These are phyloP conservation scores for Allobates femoralis DNA, from an alignment of 2,797 vertebrate species.

Conservation along the genomic window DNA sequence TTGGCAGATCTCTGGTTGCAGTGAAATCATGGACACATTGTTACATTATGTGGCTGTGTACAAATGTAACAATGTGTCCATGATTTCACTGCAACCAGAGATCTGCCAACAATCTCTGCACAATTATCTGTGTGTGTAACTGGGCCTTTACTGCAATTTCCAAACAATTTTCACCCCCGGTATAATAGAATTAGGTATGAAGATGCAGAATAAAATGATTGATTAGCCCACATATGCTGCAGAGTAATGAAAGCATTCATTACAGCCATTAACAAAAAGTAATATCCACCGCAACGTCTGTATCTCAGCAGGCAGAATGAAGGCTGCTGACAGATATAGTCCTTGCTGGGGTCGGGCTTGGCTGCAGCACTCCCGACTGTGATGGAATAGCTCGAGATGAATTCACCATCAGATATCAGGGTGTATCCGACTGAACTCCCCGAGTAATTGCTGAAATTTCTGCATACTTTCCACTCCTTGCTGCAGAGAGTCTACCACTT, in stretches of 20 bases:
- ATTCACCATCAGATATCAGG: neutral
- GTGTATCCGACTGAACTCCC: neutral
- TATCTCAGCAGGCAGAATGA: neutral
- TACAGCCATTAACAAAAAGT: neutral
- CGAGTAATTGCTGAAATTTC: neutral
- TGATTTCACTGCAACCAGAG: no score
- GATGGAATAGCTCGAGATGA: neutral
- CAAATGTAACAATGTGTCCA: no score
- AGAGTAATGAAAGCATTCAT: neutral
- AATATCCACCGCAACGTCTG: neutral
- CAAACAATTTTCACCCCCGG: neutral
- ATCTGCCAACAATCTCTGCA: no score
- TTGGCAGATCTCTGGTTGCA: no score
- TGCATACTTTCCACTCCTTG: neutral
- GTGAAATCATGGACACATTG: no score
- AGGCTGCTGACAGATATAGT: neutral
- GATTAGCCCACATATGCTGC: neutral
- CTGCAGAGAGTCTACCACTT: neutral
- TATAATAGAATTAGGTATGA: neutral
- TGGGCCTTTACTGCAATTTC: neutral
- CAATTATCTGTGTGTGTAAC: no score
- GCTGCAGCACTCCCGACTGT: neutral
- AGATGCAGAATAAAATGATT: neutral
- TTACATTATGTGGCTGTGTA: no score
- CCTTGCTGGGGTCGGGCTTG: neutral